phyloP scores from a whole-genome alignment of 2,113 vertebrate species.

The Mobula hypostoma region DNA sequence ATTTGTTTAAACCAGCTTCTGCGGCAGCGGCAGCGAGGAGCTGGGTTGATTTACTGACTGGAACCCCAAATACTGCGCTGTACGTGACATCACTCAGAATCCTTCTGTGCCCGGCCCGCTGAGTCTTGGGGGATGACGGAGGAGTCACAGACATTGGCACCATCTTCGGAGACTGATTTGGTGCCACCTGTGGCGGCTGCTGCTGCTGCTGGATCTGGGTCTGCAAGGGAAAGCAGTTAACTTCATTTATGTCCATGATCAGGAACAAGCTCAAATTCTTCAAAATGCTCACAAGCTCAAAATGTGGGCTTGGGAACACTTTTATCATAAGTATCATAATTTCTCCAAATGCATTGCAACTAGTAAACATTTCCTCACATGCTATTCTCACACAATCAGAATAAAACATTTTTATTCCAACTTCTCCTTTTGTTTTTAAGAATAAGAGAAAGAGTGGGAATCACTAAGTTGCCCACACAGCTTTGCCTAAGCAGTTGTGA shows the following conservation, averaged over 20 bases:
- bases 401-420: not conserved
- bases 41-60: conserved; percentile 93
- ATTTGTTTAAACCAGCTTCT: conserved; percentile 94
- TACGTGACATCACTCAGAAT: conserved; percentile 96
- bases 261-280: too few relatives aligned
- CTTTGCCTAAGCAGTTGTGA: not conserved
- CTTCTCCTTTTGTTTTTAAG: not conserved
- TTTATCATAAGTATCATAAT: not conserved
- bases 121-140: conserved; percentile 86
- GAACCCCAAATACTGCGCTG: conserved; percentile 89
- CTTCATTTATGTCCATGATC: not conserved
- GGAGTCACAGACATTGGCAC: conserved; percentile 91
- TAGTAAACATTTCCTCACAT: not conserved
- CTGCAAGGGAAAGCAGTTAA: not conserved
- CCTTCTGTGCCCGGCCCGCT: conserved; percentile 81
- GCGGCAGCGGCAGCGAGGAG: conserved; percentile 90
- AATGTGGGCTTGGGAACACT: not conserved
- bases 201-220: conserved; percentile 38
- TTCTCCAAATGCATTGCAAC: not conserved
- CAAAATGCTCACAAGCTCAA: not conserved
- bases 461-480: not conserved
- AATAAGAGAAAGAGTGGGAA: not conserved
- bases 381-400: not conserved
- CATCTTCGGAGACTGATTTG: conserved; percentile 55
- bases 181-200: conserved; percentile 23